Evolutionary conservation across 2,113 vertebrate species (phyloP).

Genomic region (Motacilla alba): DNA sequence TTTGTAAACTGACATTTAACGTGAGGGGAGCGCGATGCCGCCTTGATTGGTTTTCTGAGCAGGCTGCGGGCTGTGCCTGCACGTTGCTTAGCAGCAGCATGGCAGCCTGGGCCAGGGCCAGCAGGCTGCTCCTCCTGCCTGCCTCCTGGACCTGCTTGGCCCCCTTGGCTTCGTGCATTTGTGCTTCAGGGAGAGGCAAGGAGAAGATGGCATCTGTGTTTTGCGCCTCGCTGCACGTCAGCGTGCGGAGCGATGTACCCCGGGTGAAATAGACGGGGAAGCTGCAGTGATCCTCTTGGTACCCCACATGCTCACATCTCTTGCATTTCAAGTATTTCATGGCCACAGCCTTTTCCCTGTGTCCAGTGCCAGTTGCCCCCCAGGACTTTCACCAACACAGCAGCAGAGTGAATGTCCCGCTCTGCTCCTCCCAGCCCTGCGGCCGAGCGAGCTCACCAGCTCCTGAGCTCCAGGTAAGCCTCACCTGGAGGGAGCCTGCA

Average conservation of each 20-base stretch:
- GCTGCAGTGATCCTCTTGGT: neutral
- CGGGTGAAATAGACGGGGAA: neutral
- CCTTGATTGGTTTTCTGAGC: neutral
- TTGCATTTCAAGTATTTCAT: neutral
- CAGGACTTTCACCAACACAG: neutral
- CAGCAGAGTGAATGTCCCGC: fast-evolving
- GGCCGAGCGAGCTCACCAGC: fast-evolving
- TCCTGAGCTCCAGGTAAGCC: neutral
- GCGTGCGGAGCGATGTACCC: neutral
- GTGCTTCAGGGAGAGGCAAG: neutral
- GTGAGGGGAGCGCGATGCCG: neutral
- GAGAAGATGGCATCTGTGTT: neutral
- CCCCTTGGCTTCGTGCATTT: neutral
- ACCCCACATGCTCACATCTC: neutral
- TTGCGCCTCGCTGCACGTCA: neutral
- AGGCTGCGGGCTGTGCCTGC: neutral
- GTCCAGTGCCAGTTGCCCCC: neutral
- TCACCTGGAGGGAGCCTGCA: neutral
- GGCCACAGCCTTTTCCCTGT: neutral
- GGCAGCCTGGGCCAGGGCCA: neutral
- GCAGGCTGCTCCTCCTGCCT: neutral
- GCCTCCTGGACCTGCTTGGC: neutral
- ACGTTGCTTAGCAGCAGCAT: conserved; percentile 19
- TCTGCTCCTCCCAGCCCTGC: fast-evolving
- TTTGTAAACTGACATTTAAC: neutral